Percentiles rank a stretch among this genome's conserved stretches.
Conservation (phyloP, 2,888 invertebrate species). For the Ectemnius continuus region DNA sequence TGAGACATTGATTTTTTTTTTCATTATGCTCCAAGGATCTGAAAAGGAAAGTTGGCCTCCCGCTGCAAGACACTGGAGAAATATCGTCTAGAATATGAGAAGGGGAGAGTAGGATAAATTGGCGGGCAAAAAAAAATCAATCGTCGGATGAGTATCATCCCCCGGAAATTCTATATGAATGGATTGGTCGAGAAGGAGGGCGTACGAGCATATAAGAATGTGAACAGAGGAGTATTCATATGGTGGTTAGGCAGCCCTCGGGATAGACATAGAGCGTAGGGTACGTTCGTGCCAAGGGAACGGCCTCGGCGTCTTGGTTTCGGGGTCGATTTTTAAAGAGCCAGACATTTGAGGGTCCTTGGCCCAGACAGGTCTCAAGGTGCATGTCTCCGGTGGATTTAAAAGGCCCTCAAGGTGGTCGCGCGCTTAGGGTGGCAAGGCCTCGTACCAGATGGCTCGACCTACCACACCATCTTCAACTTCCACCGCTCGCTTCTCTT, state of each 20-base stretch:
- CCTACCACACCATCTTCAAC: conserved; percentile 55
- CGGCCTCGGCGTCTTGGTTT: conserved; percentile 56
- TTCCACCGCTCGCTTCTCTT: conserved; percentile 26
- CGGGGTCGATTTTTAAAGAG: conserved; percentile 68
- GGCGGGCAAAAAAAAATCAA: not conserved
- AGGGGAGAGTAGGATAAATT: no score
- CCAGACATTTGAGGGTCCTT: conserved; percentile 68
- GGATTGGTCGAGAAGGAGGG: conserved; percentile 36
- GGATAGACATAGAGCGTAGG: conserved; percentile 31
- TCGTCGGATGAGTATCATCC: not conserved
- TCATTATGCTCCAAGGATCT: not conserved
- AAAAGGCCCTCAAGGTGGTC: conserved; percentile 66
- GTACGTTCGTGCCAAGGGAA: conserved; percentile 23
- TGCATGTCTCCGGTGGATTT: conserved; percentile 70
- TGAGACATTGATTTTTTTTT: not conserved
- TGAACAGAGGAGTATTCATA: conserved; percentile 38
- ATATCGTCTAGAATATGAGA: not conserved
- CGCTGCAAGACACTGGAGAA: not conserved
- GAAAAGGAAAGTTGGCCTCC: not conserved
- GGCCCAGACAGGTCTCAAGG: conserved; percentile 74
- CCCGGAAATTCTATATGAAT: conserved; percentile 33
- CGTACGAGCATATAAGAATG: conserved; percentile 30
- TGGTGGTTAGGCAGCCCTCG: conserved; percentile 47
- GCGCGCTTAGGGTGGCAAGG: conserved; percentile 31
- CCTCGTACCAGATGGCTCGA: conserved; percentile 67